Base-by-base conservation (phyloP, 2,888 invertebrate species). In the Dromius quadrimaculatus region DNA sequence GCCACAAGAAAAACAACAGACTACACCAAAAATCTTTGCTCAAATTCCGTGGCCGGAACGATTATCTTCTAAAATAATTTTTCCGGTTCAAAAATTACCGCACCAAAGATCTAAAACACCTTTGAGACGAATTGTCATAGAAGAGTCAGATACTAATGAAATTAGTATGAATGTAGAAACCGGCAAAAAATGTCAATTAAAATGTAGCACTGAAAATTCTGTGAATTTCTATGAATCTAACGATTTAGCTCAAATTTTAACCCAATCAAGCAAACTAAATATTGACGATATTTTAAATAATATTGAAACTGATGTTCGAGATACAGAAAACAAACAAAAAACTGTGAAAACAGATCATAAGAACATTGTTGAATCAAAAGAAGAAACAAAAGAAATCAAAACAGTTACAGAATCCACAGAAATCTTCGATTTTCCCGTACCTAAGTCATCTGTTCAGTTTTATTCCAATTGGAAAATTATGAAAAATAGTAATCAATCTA, bases 371-470 rank as follows among this genome's bases (percentile, higher is more conserved):
- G 71, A 71, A 47, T 9, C 23, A 17, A 43, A 66, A 11, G 22
- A 6, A n/a, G 6, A 38, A 19, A 59, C 50, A 70, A 54, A 73
- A 4, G 22, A 47, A 47, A 8, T 2, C 1, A 20, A 19, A 19
- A 19, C 11, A 43, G 13, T 9, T 63, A 45, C 23, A 28, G 15
- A 63, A 28, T 43, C 23, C 9, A 15, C 59, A 34, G 11, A 72
- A 66, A 76, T 63, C 74, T 72, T 76, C 71, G 68, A 83, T 28
- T 82, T 85, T 17, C 74, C 79, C 8, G 75, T 85, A 2, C 91
- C 91, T 0, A 85, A 83, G 65, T 89, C 86, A 70, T 88, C 89
- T 64, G 87, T 91, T 5, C 89, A 90, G 76, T 92, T 92, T 78
- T 83, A 87, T 79, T 75, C 83, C 0, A 84, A 85, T 54, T 92